Evolutionary conservation across 2,888 invertebrate genomes (phyloP).

Genomic region (Galerucella pusilla): DNA sequence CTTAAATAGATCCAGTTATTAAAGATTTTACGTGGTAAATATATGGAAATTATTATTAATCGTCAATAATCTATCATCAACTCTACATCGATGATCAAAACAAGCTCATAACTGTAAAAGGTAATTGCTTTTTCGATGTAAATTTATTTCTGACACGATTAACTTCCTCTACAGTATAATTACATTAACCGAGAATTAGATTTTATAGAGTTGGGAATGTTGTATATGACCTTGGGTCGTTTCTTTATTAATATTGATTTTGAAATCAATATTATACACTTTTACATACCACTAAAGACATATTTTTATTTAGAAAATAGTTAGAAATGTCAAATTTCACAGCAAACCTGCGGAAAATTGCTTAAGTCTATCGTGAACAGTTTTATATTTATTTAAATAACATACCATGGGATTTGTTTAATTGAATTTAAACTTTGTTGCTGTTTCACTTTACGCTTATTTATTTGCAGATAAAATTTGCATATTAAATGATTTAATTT

Average conservation of each 20-base stretch:
- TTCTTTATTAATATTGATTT: not conserved
- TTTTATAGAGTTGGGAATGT: conserved; percentile 11
- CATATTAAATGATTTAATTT: conserved; percentile 7
- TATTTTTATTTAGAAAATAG: too few relatives aligned
- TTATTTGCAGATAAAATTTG: conserved; percentile 3
- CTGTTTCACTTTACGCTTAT: not conserved
- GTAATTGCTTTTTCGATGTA: conserved; percentile 37
- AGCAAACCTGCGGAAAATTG: too few relatives aligned
- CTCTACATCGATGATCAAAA: conserved; percentile 26
- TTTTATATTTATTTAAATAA: not conserved
- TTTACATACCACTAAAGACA: too few relatives aligned
- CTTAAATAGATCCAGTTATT: conserved; percentile 17
- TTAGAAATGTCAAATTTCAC: too few relatives aligned
- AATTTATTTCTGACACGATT: conserved; percentile 39
- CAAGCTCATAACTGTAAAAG: conserved; percentile 28
- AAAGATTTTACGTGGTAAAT: conserved; percentile 23
- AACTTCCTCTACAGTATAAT: conserved; percentile 37
- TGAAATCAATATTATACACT: too few relatives aligned
- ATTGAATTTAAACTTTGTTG: not conserved
- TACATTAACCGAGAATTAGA: conserved; percentile 18
- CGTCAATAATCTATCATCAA: conserved; percentile 24
- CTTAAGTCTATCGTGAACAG: too few relatives aligned
- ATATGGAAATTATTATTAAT: conserved; percentile 27
- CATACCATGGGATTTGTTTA: not conserved
- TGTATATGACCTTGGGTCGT: not conserved